A percentile compares a stretch with the other conserved stretches of the same genome.
These are phyloP conservation scores for Embidobia sp. DNA, from an alignment of 2,888 invertebrate genomes.

Conservation along the genomic window DNA sequence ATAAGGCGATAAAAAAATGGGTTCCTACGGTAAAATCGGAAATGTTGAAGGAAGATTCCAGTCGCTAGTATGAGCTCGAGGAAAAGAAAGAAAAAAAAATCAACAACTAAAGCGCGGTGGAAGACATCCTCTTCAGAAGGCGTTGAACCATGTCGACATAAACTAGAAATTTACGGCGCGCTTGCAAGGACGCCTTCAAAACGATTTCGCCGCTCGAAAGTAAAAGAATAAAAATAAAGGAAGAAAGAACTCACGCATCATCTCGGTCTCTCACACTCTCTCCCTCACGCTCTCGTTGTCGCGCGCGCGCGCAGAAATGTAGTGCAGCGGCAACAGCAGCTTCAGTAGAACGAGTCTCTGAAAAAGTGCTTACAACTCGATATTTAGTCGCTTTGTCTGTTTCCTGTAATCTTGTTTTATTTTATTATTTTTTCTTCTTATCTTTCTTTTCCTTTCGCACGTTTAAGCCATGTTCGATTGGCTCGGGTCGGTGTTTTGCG, in stretches of 20 bases:
- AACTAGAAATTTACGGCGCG: constrained; percentile 6
- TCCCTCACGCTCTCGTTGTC: constrained; percentile 46
- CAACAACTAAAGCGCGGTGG: constrained; percentile 55
- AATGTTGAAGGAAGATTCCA: constrained; percentile 22
- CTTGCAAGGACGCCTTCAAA: not conserved
- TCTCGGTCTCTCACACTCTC: constrained; percentile 27
- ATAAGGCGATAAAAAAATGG: constrained; percentile 16
- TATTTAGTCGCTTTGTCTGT: not conserved
- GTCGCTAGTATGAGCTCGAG: constrained; percentile 38
- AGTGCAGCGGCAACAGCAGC: constrained; percentile 20
- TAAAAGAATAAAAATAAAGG: constrained; percentile 16
- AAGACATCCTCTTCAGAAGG: constrained; percentile 74
- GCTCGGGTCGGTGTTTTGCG: constrained; percentile 79
- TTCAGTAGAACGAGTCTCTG: constrained; percentile 2
- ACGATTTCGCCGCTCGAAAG: not conserved
- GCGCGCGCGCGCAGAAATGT: constrained; percentile 12
- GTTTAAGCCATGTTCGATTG: constrained; percentile 81
- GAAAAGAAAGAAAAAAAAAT: constrained; percentile 16
- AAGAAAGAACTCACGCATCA: constrained; percentile 37
- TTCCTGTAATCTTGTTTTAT: not conserved
- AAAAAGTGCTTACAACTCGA: constrained; percentile 6
- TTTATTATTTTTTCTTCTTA: not conserved
- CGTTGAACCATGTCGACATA: constrained; percentile 36
- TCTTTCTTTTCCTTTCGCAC: not conserved
- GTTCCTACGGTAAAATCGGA: constrained; percentile 30